Base-by-base conservation (phyloP, 2,113 vertebrate species). In the Channa argus region DNA sequence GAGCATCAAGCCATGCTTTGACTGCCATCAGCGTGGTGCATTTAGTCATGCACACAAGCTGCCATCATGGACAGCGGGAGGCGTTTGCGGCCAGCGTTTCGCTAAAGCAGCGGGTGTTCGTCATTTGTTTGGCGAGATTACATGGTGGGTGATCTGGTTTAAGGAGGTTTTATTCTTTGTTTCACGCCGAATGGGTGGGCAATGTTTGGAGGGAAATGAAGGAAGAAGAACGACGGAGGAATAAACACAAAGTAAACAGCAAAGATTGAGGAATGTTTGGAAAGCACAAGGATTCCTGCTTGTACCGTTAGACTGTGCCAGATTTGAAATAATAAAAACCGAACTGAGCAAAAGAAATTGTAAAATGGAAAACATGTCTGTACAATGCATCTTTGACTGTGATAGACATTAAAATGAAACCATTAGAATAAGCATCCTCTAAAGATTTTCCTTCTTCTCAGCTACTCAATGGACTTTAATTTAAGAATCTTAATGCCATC, bases 111-210 rank as follows among this genome's bases (percentile, higher is more conserved):
- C 78, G 70, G 86, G 85, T 67, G 83, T 74, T 81, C 63, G 39
- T 79, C 74, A 78, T 91, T 91, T 91, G 86, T 92, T 92, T 92
- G 84, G 75, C 36, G 13, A 90, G 89, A 93, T 92, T 91, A 89
- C 86, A 89, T 85, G 90, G 83, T 84, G 82, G 81, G 82, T 84
- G 83, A 88, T 90, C 85, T 88, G 33, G 74, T 92, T 91, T 77
- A 74, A 83, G 84, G 80, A 60, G 79, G 75, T 24, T 87, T 91
- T 83, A 80, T 88, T 87, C 76, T 89, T 87, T 85, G 86, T 87
- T 87, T 80, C 78, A 78, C 7, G 56, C 68, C 2, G 87, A 79
- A 86, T 88, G 88, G 59, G 74, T 83, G 86, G 87, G 82, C 84
- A 86, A 65, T 83, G 77, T 84, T 83, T 81, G 76, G 53, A 82